Evolutionary conservation across 2,113 vertebrate species (phyloP).

Genomic region (Aegypius monachus): DNA sequence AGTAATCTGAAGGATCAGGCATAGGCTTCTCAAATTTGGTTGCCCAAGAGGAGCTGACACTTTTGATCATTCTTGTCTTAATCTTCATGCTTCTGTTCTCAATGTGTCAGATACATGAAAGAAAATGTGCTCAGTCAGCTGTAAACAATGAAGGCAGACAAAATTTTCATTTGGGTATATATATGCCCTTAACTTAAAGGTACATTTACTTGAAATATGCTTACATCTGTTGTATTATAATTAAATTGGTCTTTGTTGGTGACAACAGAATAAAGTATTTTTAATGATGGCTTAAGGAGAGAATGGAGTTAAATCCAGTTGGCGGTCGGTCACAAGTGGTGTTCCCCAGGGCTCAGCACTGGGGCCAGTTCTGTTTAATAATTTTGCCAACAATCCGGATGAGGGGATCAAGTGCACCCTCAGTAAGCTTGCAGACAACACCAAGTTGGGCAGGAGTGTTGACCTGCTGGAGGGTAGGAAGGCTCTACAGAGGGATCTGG

Average conservation of each 20-base stretch:
- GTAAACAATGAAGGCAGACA: neutral
- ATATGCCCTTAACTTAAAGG: neutral
- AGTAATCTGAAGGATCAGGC: neutral
- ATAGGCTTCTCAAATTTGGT: neutral
- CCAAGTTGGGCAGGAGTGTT: too few species aligned
- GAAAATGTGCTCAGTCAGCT: neutral
- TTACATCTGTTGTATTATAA: neutral
- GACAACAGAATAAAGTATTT: neutral
- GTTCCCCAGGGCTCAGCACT: too few species aligned
- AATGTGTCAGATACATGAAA: neutral
- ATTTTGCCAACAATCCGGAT: too few species aligned
- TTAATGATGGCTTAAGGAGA: neutral
- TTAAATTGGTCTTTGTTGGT: rapidly evolving
- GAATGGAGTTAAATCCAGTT: too few species aligned
- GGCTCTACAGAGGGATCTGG: too few species aligned
- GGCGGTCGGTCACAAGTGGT: too few species aligned
- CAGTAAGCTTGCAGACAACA: too few species aligned
- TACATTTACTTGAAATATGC: neutral
- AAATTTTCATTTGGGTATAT: neutral
- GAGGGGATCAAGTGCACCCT: too few species aligned
- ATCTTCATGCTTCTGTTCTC: neutral
- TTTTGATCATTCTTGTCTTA: slow-evolving; percentile 21
- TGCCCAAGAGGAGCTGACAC: neutral
- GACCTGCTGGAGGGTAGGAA: too few species aligned
- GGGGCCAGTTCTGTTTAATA: too few species aligned